phyloP scores from a whole-genome alignment of 2,113 vertebrate species.

The Nothocercus julius region DNA sequence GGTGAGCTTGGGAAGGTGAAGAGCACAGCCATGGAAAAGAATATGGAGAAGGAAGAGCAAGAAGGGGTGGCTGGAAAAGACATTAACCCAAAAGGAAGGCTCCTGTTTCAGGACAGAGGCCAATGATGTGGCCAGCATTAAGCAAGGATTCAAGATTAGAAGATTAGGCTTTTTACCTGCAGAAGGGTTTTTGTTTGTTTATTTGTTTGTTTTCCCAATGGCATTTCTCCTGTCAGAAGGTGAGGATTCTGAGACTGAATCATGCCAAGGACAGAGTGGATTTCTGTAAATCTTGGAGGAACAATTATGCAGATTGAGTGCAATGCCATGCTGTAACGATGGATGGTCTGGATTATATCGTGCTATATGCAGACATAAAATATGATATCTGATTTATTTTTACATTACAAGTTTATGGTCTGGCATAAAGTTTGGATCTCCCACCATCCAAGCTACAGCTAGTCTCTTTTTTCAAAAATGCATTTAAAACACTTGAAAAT shows the following conservation, averaged over 20 bases:
- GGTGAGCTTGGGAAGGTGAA: not conserved
- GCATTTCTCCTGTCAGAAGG: not conserved
- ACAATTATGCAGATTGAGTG: not conserved
- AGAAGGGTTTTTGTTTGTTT: not conserved
- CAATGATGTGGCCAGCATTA: not conserved
- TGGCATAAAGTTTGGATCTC: not conserved
- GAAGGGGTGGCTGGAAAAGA: not conserved
- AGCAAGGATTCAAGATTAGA: not conserved
- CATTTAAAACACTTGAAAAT: not conserved
- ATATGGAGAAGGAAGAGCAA: not conserved
- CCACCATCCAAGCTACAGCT: not conserved
- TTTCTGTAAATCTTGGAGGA: not conserved
- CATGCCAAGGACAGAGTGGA: not conserved
- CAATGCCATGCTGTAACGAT: not conserved
- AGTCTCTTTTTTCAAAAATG: not conserved
- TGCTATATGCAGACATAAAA: not conserved
- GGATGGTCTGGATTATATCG: not conserved
- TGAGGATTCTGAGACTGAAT: not conserved
- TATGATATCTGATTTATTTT: not conserved
- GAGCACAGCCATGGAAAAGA: not conserved
- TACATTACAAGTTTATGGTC: not conserved
- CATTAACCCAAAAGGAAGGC: not conserved
- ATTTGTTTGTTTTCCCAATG: no score
- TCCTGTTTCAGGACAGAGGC: not conserved
- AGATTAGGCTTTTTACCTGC: not conserved